A percentile compares a stretch with the other conserved stretches of the same genome.
phyloP scores from a whole-genome alignment of 2,888 invertebrate genomes.

The Orchesella flavescens region DNA sequence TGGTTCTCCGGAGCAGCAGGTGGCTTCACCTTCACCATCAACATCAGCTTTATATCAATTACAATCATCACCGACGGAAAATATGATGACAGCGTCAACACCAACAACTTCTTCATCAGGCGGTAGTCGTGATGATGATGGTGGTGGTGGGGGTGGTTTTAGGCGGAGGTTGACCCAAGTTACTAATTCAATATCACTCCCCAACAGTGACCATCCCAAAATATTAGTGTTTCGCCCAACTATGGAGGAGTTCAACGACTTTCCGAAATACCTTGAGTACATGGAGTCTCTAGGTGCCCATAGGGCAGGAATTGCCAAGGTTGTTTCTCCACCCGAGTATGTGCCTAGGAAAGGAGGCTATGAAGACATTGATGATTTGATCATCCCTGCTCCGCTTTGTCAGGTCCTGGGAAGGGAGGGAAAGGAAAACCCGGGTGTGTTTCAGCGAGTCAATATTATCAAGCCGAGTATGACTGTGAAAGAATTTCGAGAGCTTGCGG shows the following conservation, averaged over 20 bases:
- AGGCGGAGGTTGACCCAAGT: no score
- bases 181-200: no score
- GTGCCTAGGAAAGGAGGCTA: slow-evolving; percentile 88
- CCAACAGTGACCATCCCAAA: slow-evolving; percentile 68
- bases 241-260: slow-evolving; percentile 97
- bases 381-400: slow-evolving; percentile 95
- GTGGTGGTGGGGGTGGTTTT: no score
- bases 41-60: no score
- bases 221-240: slow-evolving; percentile 93
- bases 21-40: no score
- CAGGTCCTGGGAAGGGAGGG: slow-evolving; percentile 98
- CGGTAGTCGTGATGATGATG: no score
- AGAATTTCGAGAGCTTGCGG: slow-evolving; percentile 90
- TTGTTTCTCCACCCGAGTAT: slow-evolving; percentile 98
- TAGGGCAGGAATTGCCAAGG: slow-evolving; percentile 94
- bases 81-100: no score
- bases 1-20: no score
- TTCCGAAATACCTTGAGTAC: slow-evolving; percentile 89
- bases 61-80: no score
- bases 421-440: no score
- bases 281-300: slow-evolving; percentile 95
- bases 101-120: no score
- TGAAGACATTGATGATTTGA: slow-evolving; percentile 83
- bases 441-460: slow-evolving; percentile 97
- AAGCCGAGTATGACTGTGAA: slow-evolving; percentile 92